phyloP scores from a whole-genome alignment of 1,140 invertebrate species.

The Adelges cooleyi region DNA sequence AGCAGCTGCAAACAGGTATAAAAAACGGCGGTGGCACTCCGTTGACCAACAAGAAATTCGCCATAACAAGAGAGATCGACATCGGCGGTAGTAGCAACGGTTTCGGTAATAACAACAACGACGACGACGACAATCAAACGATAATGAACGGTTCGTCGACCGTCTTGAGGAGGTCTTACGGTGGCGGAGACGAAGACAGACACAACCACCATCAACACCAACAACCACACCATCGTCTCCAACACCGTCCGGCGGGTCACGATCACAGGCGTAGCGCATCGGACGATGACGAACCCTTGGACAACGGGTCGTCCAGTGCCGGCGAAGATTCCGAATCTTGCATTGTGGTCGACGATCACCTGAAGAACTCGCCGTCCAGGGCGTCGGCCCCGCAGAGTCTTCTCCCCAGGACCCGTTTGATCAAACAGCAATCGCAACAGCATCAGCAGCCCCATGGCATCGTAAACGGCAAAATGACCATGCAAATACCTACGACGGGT shows the following conservation, averaged over 20 bases:
- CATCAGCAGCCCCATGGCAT: conserved; percentile 36
- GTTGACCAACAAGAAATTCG: conserved; percentile 30
- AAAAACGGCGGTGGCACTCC: conserved; percentile 30
- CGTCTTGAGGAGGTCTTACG: neutral
- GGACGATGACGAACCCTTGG: neutral
- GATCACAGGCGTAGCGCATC: neutral
- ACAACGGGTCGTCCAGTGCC: conserved; percentile 29
- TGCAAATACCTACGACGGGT: conserved; percentile 39
- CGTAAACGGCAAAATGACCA: too few relatives aligned
- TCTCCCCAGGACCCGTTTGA: conserved; percentile 33
- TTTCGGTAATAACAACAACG: conserved; percentile 25
- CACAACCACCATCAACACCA: neutral
- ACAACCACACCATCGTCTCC: neutral
- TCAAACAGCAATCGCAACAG: conserved; percentile 37
- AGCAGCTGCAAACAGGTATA: conserved; percentile 37
- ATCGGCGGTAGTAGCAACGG: conserved; percentile 27
- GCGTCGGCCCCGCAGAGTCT: conserved; percentile 12
- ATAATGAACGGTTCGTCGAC: conserved; percentile 35
- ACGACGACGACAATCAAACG: conserved; percentile 24
- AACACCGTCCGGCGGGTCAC: too few relatives aligned
- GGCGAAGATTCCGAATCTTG: conserved; percentile 43
- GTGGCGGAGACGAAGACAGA: neutral
- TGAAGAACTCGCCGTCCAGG: conserved; percentile 37
- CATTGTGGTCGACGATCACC: conserved; percentile 59
- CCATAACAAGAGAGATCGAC: conserved; percentile 29